Percentiles rank a stretch among this genome's conserved stretches.
phyloP scores from a whole-genome alignment of 2,888 invertebrate genomes.

The Beris chalybata region DNA sequence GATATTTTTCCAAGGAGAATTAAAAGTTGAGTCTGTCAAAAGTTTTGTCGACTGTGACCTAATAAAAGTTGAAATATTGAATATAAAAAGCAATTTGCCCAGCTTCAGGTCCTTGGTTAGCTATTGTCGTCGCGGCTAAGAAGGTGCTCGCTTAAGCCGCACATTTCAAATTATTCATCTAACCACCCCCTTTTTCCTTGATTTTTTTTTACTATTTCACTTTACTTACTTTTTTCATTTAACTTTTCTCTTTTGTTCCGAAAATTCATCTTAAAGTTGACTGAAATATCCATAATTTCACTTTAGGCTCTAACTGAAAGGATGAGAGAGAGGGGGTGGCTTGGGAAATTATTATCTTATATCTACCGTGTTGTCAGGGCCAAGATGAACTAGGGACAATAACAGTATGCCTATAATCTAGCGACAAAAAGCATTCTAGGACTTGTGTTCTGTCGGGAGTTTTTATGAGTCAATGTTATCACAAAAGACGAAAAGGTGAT shows the following conservation, averaged over 20 bases:
- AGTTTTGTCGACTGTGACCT: slow-evolving; percentile 29
- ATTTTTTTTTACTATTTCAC: slow-evolving; percentile 19
- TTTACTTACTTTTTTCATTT: slow-evolving; percentile 21
- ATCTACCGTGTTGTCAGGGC: background rate
- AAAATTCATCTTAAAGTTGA: slow-evolving; percentile 20
- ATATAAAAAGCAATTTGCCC: slow-evolving; percentile 30
- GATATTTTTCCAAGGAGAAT: too few relatives aligned
- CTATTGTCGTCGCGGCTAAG: slow-evolving; percentile 13
- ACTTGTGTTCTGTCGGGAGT: slow-evolving; percentile 17
- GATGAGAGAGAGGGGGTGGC: background rate
- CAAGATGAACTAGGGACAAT: slow-evolving; percentile 17
- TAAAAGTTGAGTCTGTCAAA: slow-evolving; percentile 3
- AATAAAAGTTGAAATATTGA: slow-evolving; percentile 33
- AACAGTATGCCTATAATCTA: slow-evolving; percentile 31
- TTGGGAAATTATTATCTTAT: background rate
- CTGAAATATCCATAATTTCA: slow-evolving; percentile 6
- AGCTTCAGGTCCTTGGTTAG: background rate
- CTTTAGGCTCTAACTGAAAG: slow-evolving; percentile 1
- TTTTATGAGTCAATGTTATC: slow-evolving; percentile 24
- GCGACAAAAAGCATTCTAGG: slow-evolving; percentile 25
- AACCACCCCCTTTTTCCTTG: background rate
- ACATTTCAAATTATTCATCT: background rate
- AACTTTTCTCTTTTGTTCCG: slow-evolving; percentile 12
- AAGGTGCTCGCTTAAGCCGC: slow-evolving; percentile 22
- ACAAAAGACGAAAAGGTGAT: slow-evolving; percentile 34